Conservation (phyloP, 53 echinoderm and acorn worm genomes). For the Stichopus horrens region DNA sequence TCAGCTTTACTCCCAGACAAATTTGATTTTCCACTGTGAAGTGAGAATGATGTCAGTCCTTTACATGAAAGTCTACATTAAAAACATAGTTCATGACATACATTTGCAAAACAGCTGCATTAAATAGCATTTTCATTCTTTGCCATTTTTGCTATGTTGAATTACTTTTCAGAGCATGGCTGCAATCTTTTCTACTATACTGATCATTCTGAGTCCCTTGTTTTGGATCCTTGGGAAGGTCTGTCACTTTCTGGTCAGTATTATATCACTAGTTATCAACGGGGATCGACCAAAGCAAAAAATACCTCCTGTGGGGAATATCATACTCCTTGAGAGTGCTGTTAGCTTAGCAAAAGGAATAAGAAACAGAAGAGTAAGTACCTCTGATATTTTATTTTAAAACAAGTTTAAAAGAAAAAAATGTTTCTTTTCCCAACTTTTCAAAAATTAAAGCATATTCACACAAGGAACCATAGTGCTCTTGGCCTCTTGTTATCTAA, state of each 20-base stretch:
- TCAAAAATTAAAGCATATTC: too few species aligned
- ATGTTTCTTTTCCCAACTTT: too few species aligned
- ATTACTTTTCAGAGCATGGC: slow-evolving; percentile 8
- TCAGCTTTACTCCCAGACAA: too few species aligned
- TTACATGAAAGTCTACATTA: too few species aligned
- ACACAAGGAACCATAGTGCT: too few species aligned
- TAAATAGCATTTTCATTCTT: too few species aligned
- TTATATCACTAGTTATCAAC: slow-evolving; percentile 79
- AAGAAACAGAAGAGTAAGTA: slow-evolving; percentile 70
- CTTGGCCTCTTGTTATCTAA: too few species aligned
- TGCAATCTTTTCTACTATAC: slow-evolving; percentile 1
- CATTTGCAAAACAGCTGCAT: too few species aligned
- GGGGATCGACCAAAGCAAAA: slow-evolving; percentile 78
- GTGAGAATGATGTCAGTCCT: too few species aligned
- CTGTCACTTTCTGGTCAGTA: slow-evolving; percentile 49
- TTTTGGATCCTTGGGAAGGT: slow-evolving; percentile 48
- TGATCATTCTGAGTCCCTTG: slow-evolving; percentile 49
- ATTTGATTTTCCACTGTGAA: too few species aligned
- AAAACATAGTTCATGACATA: too few species aligned
- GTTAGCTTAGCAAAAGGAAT: slow-evolving; percentile 76
- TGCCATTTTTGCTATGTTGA: too few species aligned
- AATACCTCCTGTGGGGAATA: slow-evolving; percentile 68
- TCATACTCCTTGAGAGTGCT: slow-evolving; percentile 84
- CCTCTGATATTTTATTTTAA: background rate
- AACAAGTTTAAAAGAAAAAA: background rate